Evolutionary conservation across 1,140 invertebrate genomes (phyloP).

Genomic region (Cyrtorhinus lividipennis): DNA sequence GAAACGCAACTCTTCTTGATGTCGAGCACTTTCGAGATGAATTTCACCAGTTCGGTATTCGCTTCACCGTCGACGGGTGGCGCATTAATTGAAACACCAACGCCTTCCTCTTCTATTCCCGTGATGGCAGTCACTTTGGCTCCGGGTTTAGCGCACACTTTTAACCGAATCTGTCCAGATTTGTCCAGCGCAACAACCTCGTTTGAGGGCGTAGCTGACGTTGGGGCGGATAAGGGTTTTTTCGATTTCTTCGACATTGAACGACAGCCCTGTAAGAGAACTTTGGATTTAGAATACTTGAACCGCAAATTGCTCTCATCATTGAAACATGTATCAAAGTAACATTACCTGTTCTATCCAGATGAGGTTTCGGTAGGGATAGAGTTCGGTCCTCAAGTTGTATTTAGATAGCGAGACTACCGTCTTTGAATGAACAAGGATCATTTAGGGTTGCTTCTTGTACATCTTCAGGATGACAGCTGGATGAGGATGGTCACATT

Average conservation of each 20-base stretch:
- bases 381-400: no score
- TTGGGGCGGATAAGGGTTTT: not conserved
- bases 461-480: no score
- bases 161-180: conserved; percentile 44
- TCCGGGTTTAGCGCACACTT: conserved; percentile 59
- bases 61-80: conserved; percentile 66
- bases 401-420: no score
- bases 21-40: conserved; percentile 46
- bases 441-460: no score
- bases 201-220: not conserved
- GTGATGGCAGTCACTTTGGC: conserved; percentile 56
- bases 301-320: no score
- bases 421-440: no score
- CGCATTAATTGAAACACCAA: conserved; percentile 56
- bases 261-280: no score
- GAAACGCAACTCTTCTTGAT: conserved; percentile 52
- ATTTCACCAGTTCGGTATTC: conserved; percentile 58
- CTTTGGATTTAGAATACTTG: no score
- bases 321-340: no score
- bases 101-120: conserved; percentile 39
- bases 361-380: no score
- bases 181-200: conserved; percentile 38
- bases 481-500: no score
- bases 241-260: conserved; percentile 14
- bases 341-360: no score